Evolutionary conservation across 2,888 invertebrate species (phyloP), one percentile per base, ranked within the genome.

Genomic region (Apantesis nais): DNA sequence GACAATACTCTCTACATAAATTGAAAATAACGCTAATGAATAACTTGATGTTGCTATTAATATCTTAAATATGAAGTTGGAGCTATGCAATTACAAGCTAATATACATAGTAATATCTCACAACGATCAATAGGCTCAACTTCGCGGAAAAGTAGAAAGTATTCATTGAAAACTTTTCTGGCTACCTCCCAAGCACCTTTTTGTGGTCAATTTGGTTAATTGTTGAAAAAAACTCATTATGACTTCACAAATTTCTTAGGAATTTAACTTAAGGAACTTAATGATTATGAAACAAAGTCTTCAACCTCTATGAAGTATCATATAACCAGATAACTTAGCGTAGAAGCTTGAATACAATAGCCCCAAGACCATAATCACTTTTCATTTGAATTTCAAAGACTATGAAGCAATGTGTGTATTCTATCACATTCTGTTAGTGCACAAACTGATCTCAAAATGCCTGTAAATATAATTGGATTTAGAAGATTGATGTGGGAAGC

Each of bases 151-250:
- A 64, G 22, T 62, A 29, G 48, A 48, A 52, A 52, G 22, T n/a
- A 62, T 64, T 44, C 39, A 62, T 37, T 65, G 12, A 62, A 14
- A 77, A 77, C 61, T 72, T 78, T 71, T 41, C 64, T 73, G 66
- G 66, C 70, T 29, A 29, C 19, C 16, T 68, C 74, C 68, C 76
- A 74, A 71, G 64, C 25, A 48, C 55, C 69, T 68, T 67, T n/a
- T 73, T 70, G 55, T 61, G 12, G 75, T 78, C 25, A 69, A 72
- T 68, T 70, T 76, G 62, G 60, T 71, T 72, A 78, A 78, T 74
- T 72, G 74, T 72, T 68, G 68, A 61, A 72, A 78, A 80, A 77
- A 61, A 41, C 41, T 66, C 29, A 70, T 70, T 65, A 66, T 62
- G 60, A 58, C 72, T 71, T 64, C n/a, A 60, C 31, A 31, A 61